These are phyloP conservation scores for Holothuria glaberrima DNA, from an alignment of 35 echinoderm and acorn worm species.

Conservation along the genomic window DNA sequence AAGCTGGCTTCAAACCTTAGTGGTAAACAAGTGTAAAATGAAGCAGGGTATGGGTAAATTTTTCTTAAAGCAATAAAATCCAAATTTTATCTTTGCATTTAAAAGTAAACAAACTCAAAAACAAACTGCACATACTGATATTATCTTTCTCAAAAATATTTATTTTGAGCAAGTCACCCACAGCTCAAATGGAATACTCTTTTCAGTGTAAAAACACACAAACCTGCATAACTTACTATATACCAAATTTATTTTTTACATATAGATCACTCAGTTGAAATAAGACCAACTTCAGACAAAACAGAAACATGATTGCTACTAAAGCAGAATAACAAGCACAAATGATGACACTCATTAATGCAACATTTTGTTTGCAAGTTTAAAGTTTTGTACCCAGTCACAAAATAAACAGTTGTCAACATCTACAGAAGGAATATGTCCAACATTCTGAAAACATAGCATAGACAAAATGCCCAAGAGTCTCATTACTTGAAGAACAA, in stretches of 20 bases:
- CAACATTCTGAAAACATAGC: too few relatives aligned
- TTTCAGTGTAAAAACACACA: slow-evolving; percentile 42
- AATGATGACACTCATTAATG: not conserved
- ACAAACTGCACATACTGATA: not conserved
- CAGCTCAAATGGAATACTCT: slow-evolving; percentile 35
- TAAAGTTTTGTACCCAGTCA: too few relatives aligned
- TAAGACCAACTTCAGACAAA: not conserved
- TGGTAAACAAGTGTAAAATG: too few relatives aligned
- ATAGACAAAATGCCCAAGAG: too few relatives aligned
- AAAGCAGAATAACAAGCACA: not conserved
- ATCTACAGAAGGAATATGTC: too few relatives aligned
- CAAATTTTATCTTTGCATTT: not conserved
- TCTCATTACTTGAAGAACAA: too few relatives aligned
- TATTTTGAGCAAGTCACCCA: not conserved
- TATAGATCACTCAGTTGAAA: not conserved
- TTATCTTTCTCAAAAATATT: slow-evolving; percentile 17
- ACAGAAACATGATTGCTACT: not conserved
- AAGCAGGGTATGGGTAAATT: too few relatives aligned
- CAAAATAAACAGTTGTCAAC: not conserved
- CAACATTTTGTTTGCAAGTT: too few relatives aligned
- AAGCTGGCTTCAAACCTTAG: too few relatives aligned
- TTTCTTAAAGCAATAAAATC: slow-evolving; percentile 15
- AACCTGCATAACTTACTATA: slow-evolving; percentile 49
- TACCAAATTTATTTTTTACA: slow-evolving; percentile 51
- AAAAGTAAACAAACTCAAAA: not conserved